phyloP scores from a whole-genome alignment of 1,140 invertebrate species.

The Tachypleus tridentatus region DNA sequence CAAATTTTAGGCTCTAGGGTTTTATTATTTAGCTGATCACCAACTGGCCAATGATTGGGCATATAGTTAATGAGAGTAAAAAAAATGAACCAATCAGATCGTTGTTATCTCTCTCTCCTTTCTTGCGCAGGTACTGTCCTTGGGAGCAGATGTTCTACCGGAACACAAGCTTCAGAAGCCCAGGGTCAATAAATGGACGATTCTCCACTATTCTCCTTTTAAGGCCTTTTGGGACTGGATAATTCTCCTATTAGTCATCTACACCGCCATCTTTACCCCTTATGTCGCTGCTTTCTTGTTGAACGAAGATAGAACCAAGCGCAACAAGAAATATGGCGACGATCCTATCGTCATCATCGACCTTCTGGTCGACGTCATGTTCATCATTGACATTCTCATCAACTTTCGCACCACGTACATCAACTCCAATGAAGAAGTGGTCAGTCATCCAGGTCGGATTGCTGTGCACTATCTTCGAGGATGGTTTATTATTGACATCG shows the following conservation, averaged over 20 bases:
- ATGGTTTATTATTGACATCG: constrained; percentile 97
- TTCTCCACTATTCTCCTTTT: constrained; percentile 97
- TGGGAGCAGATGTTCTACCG: constrained; percentile 81
- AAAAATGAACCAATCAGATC: no score
- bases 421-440: constrained; percentile 94
- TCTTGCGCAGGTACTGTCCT: constrained; percentile 64
- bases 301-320: constrained; percentile 52
- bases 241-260: constrained; percentile 91
- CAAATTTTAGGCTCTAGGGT: no score
- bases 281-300: constrained; percentile 97
- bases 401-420: constrained; percentile 99
- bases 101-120: not conserved
- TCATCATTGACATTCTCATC: constrained; percentile 97
- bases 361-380: constrained; percentile 94
- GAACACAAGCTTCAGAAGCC: constrained; percentile 92
- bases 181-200: constrained; percentile 86
- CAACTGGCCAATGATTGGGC: no score
- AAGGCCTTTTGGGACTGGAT: constrained; percentile 99
- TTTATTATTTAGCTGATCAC: no score
- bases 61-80: no score
- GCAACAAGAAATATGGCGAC: constrained; percentile 51
- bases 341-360: constrained; percentile 83
- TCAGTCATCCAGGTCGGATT: constrained; percentile 92
- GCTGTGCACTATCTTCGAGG: constrained; percentile 95
- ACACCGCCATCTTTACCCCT: constrained; percentile 97